Conservation (phyloP, 2,113 vertebrate genomes). For the Crotophaga sulcirostris region DNA sequence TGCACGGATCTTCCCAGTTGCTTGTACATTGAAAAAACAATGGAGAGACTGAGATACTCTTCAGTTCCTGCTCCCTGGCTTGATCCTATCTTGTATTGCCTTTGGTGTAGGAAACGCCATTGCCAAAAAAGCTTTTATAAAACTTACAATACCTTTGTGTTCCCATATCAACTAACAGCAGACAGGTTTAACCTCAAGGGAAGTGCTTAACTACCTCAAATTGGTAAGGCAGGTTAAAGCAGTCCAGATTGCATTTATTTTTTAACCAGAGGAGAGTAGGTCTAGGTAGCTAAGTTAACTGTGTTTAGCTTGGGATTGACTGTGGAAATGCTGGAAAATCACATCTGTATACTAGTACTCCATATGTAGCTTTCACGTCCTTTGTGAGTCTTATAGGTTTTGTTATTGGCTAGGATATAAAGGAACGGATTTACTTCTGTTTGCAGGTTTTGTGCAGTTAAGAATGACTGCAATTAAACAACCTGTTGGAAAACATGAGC, state of each 20-base stretch:
- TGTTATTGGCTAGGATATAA: background rate
- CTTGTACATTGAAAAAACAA: background rate
- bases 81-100: constrained; percentile 16
- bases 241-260: background rate
- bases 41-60: background rate
- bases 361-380: background rate
- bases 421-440: background rate
- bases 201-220: background rate
- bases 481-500: background rate
- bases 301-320: background rate
- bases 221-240: background rate
- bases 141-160: background rate
- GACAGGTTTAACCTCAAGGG: background rate
- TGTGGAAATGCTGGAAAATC: background rate
- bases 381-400: background rate
- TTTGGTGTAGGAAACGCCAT: background rate
- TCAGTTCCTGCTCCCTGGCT: background rate
- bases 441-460: background rate
- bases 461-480: background rate
- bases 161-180: background rate
- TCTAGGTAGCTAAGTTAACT: background rate
- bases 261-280: background rate
- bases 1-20: background rate
- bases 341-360: background rate
- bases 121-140: background rate